phyloP scores from a whole-genome alignment of 1,140 invertebrate genomes.

The Papilio aristodemus region DNA sequence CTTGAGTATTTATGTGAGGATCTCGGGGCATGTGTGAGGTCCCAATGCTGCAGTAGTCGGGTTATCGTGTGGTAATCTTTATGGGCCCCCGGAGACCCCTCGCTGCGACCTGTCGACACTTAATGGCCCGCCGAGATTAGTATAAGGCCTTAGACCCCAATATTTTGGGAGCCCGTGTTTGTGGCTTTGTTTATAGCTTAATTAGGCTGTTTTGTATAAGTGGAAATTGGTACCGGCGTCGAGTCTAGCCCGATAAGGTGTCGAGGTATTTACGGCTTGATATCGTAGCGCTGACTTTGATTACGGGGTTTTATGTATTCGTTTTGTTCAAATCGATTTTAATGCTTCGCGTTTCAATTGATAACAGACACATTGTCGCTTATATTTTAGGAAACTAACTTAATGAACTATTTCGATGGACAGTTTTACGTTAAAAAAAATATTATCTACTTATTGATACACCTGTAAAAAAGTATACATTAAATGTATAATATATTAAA shows the following conservation, averaged over 20 bases:
- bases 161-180: constrained; percentile 73
- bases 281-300: constrained; percentile 54
- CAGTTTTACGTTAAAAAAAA: no score
- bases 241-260: constrained; percentile 73
- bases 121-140: constrained; percentile 75
- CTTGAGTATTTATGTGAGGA: constrained; percentile 70
- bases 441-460: no score
- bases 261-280: constrained; percentile 77
- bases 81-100: constrained; percentile 67
- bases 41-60: constrained; percentile 66
- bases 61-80: constrained; percentile 79
- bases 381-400: not conserved
- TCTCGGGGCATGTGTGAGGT: constrained; percentile 70
- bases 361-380: constrained; percentile 2
- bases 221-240: constrained; percentile 62
- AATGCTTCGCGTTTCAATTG: constrained; percentile 42
- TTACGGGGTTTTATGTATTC: constrained; percentile 49
- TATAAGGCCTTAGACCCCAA: constrained; percentile 54
- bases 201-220: constrained; percentile 79
- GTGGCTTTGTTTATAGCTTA: constrained; percentile 79
- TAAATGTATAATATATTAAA: no score
- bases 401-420: no score
- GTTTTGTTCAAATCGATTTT: constrained; percentile 65
- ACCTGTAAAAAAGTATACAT: no score
- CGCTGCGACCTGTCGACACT: constrained; percentile 72